Base-by-base conservation (phyloP, 2,113 vertebrate genomes). In the Setophaga kirtlandii region DNA sequence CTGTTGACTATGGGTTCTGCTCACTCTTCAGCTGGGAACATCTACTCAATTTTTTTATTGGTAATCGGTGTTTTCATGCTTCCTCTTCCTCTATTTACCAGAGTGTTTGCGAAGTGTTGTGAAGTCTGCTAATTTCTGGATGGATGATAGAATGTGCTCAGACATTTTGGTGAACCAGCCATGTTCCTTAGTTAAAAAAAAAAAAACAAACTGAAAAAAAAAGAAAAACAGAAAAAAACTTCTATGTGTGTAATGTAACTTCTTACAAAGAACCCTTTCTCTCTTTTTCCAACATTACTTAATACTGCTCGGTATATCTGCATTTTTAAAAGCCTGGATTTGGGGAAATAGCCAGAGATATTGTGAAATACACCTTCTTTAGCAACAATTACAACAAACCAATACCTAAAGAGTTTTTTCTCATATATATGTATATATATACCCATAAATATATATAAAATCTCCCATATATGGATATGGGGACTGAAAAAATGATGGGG, bases 11-110 rank as follows among this genome's bases (percentile, higher is more conserved):
- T 71, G 85, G 91, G 92, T 92, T 97, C 96, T 17, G 75, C 79
- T 97, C 89, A 83, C 93, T 94, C 95, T 96, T 93, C 87, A 87
- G 80, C 49, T 81, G 93, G 83, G 71, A 97, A 78, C 89, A 86
- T 13, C 31, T 81, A 64, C 80, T 93, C 86, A 85, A 31, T 88
- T 95, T 94, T 94, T 94, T 96, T 94, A 92, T 83, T 49, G 41
- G 67, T 74, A 91, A 74, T 86, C n/a, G 11, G 58, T 84, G 64
- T 93, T 94, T 95, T 85, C 68, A 67, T 70, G 60, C 58, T 89
- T 91, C 67, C 68, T 47, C 92, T 96, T 94, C 93, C 95, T 92
- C 89, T 97, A 88, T 96, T 98, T 97, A 95, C 81, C 69, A 81
- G 67, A 83, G 44, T 77, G 74, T 91, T 97, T 95, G 63, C 10